A percentile compares a stretch with the other conserved stretches of the same genome.
Conservation (phyloP, 2,113 vertebrate species). For the Podilymbus podiceps region DNA sequence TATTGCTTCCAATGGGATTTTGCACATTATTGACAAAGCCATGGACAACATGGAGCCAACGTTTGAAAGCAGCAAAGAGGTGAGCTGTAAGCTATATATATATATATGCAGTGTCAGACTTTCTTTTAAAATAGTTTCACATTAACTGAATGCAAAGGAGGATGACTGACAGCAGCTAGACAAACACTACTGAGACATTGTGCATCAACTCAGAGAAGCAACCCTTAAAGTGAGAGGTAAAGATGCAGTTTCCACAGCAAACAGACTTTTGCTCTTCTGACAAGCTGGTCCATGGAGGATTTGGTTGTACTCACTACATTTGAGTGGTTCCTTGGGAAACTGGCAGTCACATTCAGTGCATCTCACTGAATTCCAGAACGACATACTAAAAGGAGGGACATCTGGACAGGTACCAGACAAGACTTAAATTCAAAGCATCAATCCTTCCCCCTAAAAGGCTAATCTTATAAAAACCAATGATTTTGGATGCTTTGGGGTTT, state of each 20-base stretch:
- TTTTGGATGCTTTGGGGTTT: background rate
- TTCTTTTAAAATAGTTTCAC: background rate
- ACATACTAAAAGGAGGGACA: background rate
- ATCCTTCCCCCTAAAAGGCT: fast-evolving
- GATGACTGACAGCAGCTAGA: background rate
- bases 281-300: background rate
- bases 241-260: background rate
- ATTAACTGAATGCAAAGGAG: background rate
- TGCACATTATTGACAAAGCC: conserved; percentile 87
- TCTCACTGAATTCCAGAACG: background rate
- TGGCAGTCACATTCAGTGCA: background rate
- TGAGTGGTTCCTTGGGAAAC: background rate
- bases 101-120: background rate
- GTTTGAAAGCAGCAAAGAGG: conserved; percentile 79
- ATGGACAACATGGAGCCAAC: conserved; percentile 80
- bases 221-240: background rate
- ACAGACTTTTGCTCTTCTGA: background rate
- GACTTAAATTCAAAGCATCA: background rate
- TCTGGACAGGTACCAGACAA: background rate
- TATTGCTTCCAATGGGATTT: conserved; percentile 87
- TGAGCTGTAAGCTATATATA: conserved; percentile 20
- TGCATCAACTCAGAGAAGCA: background rate
- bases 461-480: background rate
- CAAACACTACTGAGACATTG: background rate
- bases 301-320: background rate